Base-by-base conservation (phyloP, 2,113 vertebrate species). In the Talpa occidentalis region DNA sequence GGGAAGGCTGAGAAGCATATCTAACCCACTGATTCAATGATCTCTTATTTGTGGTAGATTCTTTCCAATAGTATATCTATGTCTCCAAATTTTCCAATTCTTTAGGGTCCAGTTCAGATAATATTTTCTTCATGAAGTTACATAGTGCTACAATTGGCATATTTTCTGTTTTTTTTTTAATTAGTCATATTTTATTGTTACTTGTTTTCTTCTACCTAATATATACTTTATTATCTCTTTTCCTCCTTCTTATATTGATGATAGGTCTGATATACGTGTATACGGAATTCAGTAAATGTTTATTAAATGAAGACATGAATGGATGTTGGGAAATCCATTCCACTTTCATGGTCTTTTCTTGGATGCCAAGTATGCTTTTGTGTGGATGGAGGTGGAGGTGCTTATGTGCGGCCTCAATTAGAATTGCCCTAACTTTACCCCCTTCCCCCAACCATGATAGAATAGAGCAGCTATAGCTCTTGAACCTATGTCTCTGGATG, bases 61-160 rank as follows among this genome's bases (percentile, higher is more conserved):
- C 49, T 52, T 52, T 90, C 60, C 12, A 69, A 19, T 6, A 81
- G 19, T 44, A 3, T 42, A 47, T 37, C 32, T 76, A 10, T 6
- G 30, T 54, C 3, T 88, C 42, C 28, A 81, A 64, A 74, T 60
- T 52, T 90, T 78, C 15, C 5, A 17, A 24, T 54, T 87, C 10
- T 66, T 86, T 59, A 86, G 91, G 56, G 82, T 49, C 35, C 9
- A 62, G 35, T 37, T 94, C 59, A 93, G 76, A 89, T 84, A 94
- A 37, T 77, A 1, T 81, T 92, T 94, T 90, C 47, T 49, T 44
- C 40, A 40, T 74, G 49, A 60, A 59, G n/a, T 40, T 35, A 30
- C 30, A 35, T 66, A 60, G 73, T 76, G 44, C 47, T 60, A 86
- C 6, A 79, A 3, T 40, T 35, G 73, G 30, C 47, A 35, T 74